Evolutionary conservation across 1,140 invertebrate species (phyloP).

Genomic region (Pygmarrhopalites habei): DNA sequence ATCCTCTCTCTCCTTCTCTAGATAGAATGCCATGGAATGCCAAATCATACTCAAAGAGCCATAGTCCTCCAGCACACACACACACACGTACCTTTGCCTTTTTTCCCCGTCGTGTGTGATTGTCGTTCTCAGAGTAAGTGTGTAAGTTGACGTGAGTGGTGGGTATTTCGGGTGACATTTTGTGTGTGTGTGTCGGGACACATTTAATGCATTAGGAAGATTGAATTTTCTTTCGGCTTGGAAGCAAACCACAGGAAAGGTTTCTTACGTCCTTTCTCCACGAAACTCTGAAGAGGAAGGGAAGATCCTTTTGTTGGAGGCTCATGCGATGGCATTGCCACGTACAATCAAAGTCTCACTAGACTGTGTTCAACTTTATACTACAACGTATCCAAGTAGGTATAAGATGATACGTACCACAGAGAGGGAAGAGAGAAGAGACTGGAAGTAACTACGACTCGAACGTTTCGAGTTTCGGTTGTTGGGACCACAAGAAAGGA

Average conservation of each 20-base stretch:
- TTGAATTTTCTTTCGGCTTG: constrained; percentile 35
- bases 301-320: neutral
- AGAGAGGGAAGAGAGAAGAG: too few species aligned
- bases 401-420: neutral
- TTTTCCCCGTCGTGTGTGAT: neutral
- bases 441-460: neutral
- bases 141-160: constrained; percentile 19
- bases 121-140: constrained; percentile 13
- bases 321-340: neutral
- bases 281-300: neutral
- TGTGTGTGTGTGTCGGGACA: constrained; percentile 30
- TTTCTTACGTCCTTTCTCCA: neutral
- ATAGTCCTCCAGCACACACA: neutral
- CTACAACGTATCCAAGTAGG: neutral
- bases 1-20: too few species aligned
- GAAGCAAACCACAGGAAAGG: constrained; percentile 23
- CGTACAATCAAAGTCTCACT: neutral
- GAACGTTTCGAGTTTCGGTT: too few species aligned
- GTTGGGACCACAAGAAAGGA: too few species aligned
- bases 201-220: constrained; percentile 39
- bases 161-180: constrained; percentile 36
- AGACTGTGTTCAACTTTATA: neutral
- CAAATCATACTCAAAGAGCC: neutral
- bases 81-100: neutral
- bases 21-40: too few species aligned